A percentile compares a stretch with the other conserved stretches of the same genome.
Evolutionary conservation across 92 coral and sea anemone species (phyloP).

Genomic region (Scolanthus callimorphus): DNA sequence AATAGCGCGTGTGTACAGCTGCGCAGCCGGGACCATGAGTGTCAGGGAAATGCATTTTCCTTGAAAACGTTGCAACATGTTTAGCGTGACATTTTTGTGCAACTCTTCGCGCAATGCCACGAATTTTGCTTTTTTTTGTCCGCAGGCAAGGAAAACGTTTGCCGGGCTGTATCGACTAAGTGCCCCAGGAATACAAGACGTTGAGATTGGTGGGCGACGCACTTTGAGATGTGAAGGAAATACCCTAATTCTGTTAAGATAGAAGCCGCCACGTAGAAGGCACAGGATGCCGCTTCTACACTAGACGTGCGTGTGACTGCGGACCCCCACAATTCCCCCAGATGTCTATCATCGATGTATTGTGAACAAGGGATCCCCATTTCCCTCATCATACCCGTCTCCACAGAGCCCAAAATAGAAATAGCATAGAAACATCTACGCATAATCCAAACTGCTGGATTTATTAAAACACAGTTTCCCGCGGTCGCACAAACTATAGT

Average conservation of each 20-base stretch:
- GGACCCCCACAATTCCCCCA: too few species aligned
- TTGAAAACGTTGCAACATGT: conserved; percentile 22
- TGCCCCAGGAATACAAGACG: conserved; percentile 25
- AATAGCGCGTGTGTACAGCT: conserved; percentile 23
- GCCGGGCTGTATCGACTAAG: conserved; percentile 22
- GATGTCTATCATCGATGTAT: too few species aligned
- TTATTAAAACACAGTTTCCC: too few species aligned
- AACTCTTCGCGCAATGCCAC: conserved; percentile 14
- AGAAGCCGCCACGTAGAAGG: conserved; percentile 26
- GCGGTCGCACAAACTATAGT: too few species aligned
- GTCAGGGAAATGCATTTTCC: conserved; percentile 40
- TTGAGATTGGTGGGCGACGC: conserved; percentile 27
- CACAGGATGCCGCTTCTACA: conserved; percentile 10
- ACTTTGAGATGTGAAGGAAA: conserved; percentile 24
- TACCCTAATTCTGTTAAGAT: conserved; percentile 22
- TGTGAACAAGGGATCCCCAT: too few species aligned
- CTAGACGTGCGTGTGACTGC: conserved; percentile 3
- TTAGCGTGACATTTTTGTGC: conserved; percentile 12
- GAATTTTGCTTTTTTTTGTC: conserved; percentile 24
- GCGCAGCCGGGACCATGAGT: conserved; percentile 38
- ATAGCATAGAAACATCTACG: too few species aligned
- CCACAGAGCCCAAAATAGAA: too few species aligned
- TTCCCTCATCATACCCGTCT: too few species aligned
- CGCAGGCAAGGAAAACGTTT: conserved; percentile 30
- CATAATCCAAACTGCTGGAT: too few species aligned